Conservation (phyloP, 2,888 invertebrate genomes). For the Ethmia dodecea region DNA sequence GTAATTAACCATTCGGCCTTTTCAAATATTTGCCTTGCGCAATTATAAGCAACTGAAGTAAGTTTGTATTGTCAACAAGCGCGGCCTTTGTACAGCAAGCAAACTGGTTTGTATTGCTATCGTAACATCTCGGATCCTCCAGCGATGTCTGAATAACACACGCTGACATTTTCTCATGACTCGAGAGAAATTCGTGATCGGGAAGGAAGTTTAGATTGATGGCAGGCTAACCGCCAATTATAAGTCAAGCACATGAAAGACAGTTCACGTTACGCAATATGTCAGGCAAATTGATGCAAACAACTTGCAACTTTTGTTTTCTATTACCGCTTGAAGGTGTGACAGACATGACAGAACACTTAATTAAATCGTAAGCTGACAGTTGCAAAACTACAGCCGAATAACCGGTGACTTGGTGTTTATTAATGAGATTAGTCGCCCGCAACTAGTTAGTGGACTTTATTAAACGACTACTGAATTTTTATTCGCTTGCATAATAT, state of each 20-base stretch:
- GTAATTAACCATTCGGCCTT: conserved; percentile 40
- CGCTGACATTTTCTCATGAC: conserved; percentile 59
- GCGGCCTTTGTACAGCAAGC: conserved; percentile 21
- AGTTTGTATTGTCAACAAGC: conserved; percentile 40
- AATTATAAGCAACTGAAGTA: conserved; percentile 39
- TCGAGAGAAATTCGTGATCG: conserved; percentile 54
- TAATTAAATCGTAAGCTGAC: conserved; percentile 49
- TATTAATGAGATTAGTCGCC: conserved; percentile 46
- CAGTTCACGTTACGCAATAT: conserved; percentile 46
- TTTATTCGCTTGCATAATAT: conserved; percentile 21
- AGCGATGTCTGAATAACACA: conserved; percentile 30
- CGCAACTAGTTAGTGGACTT: conserved; percentile 35
- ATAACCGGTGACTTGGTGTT: conserved; percentile 33
- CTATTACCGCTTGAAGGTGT: conserved; percentile 34
- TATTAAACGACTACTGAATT: conserved; percentile 23
- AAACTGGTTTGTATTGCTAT: conserved; percentile 41
- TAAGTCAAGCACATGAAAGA: conserved; percentile 42
- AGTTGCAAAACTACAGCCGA: conserved; percentile 40
- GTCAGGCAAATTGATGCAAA: conserved; percentile 24
- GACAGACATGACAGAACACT: conserved; percentile 39
- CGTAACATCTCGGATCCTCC: conserved; percentile 32
- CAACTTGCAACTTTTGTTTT: conserved; percentile 35
- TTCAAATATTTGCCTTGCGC: conserved; percentile 53
- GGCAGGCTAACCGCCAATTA: conserved; percentile 47
- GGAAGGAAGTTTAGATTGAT: conserved; percentile 51